phyloP scores from a whole-genome alignment of 1,140 invertebrate species.

The Delia radicum region DNA sequence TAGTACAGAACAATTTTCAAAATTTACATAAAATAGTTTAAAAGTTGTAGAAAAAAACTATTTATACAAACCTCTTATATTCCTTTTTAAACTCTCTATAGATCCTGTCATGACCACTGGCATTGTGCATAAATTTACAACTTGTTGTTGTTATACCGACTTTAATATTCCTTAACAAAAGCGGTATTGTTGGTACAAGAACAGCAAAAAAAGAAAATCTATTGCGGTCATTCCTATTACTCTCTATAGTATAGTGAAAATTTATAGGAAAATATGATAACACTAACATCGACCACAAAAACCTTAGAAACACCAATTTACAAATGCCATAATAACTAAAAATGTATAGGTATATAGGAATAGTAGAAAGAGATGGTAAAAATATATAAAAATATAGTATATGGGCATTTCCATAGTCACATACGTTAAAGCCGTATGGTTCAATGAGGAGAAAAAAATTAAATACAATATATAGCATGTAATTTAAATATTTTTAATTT shows the following conservation, averaged over 20 bases:
- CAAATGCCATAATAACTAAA: background rate
- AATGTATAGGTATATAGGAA: background rate
- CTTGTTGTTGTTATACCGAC: background rate
- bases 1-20: too few relatives aligned
- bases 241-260: background rate
- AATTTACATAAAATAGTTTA: too few relatives aligned
- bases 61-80: background rate
- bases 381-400: too few relatives aligned
- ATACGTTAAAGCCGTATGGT: too few relatives aligned
- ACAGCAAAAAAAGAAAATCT: background rate
- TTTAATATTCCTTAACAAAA: background rate
- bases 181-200: background rate
- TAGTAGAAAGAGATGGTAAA: background rate
- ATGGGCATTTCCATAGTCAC: too few relatives aligned
- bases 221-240: background rate
- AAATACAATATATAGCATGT: too few relatives aligned
- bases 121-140: background rate
- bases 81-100: background rate
- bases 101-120: background rate
- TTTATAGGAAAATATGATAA: slow-evolving; percentile 5
- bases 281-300: background rate
- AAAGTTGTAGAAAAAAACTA: too few relatives aligned
- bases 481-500: too few relatives aligned
- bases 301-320: background rate
- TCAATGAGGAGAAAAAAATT: too few relatives aligned